Conservation (phyloP, 2,797 vertebrate genomes). For the Gymnothorax reevesii region DNA sequence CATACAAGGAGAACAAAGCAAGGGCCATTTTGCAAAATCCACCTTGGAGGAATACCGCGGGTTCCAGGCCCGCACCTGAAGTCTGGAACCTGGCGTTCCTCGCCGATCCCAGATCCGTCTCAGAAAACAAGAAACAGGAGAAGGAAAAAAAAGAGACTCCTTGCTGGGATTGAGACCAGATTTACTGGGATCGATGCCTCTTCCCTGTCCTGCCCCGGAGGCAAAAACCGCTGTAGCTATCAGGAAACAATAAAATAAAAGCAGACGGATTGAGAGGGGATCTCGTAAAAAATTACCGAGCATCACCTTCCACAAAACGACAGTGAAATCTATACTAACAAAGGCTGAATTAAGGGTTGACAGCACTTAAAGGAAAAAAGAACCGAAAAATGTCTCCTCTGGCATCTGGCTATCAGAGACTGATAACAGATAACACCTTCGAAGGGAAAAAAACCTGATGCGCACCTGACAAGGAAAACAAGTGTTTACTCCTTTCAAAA, state of each 20-base stretch:
- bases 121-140: slow-evolving; percentile 29
- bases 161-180: slow-evolving; percentile 41
- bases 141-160: slow-evolving; percentile 25
- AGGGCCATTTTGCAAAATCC: slow-evolving; percentile 44
- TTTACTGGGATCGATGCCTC: slow-evolving; percentile 35
- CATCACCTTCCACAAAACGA: slow-evolving; percentile 43
- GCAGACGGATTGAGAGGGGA: slow-evolving; percentile 49
- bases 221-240: slow-evolving; percentile 34
- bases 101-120: slow-evolving; percentile 26
- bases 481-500: background rate
- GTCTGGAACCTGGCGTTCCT: slow-evolving; percentile 17
- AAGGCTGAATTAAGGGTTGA: background rate
- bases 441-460: background rate
- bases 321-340: slow-evolving; percentile 45
- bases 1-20: slow-evolving; percentile 48
- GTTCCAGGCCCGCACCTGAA: background rate
- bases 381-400: background rate
- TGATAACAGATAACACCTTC: background rate
- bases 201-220: slow-evolving; percentile 23
- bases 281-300: slow-evolving; percentile 40
- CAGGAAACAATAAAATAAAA: slow-evolving; percentile 52
- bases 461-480: background rate
- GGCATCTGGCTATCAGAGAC: background rate
- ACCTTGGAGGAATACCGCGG: slow-evolving; percentile 27
- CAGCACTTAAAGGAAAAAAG: background rate